Base-by-base conservation (phyloP, 2,888 invertebrate genomes). In the Drosophila percnosoma region DNA sequence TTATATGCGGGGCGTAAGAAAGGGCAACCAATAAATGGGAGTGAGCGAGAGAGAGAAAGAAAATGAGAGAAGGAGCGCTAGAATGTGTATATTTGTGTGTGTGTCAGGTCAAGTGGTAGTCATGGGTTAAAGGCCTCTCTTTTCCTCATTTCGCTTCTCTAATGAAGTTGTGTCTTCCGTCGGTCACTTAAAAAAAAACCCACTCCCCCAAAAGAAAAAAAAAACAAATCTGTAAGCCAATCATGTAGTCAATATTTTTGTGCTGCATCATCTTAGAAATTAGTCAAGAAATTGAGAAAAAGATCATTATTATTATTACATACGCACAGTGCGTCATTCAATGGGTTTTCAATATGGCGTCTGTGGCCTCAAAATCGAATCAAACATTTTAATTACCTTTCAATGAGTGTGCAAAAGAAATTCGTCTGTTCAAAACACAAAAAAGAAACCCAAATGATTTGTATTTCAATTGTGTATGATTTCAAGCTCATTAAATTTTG, bases 351-450 rank as follows among this genome's bases (percentile, higher is more conserved):
- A 81, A 75, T 68, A 85, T 86, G 83, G 83, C 83, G 86, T 85
- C 83, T 82, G 52, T 73, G 59, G 55, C 48, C 64, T 53, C 51
- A 70, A 77, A 73, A 75, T 72, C 79, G 68, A 84, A 61, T 78
- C 72, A 86, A 87, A 91, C 91, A 91, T 90, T 92, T 91, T 91
- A 92, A 91, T 91, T 92, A 92, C 90, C 90, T 90, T 84, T 79
- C 89, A 87, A 91, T 91, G 91, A 87, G 91, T 91, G 78, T 85
- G 91, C 91, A 89, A 85, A 82, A 89, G 86, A 76, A 79, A 87
- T 80, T 78, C 75, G 67, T 74, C 63, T 69, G 69, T 67, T 74
- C 24, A 45, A 53, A 29, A 55, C n/a, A 52, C 61, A 55, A 51
- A 27, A 63, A 48, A 34, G 38, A 38, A 66, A 60, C n/a, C 55